Percentiles rank a stretch among this genome's conserved stretches.
phyloP scores from a whole-genome alignment of 2,888 invertebrate genomes.

The Germaria angustata region DNA sequence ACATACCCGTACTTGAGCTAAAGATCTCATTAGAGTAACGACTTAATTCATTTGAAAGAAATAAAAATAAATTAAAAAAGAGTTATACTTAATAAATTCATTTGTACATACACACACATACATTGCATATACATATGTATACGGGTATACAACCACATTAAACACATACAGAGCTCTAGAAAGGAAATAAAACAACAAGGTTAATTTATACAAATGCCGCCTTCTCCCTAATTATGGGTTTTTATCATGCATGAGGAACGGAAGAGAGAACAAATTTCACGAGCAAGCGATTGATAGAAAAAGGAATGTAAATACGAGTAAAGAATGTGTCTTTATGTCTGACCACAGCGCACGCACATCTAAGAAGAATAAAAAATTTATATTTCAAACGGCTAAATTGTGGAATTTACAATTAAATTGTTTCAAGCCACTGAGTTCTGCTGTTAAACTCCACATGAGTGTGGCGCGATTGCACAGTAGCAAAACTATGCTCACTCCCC shows the following conservation, averaged over 20 bases:
- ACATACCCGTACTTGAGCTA: not conserved
- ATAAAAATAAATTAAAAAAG: conserved; percentile 3
- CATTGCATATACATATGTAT: not conserved
- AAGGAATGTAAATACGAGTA: conserved; percentile 14
- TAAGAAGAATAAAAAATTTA: not conserved
- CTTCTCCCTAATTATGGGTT: conserved; percentile 49
- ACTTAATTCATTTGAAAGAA: conserved; percentile 52
- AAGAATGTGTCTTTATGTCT: conserved; percentile 6
- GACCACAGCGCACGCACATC: not conserved
- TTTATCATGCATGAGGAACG: conserved; percentile 46
- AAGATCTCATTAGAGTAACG: conserved; percentile 55
- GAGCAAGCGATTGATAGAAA: not conserved
- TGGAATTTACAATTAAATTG: conserved; percentile 36
- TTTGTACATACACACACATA: not conserved
- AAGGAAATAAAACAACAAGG: not conserved
- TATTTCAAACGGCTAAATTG: not conserved
- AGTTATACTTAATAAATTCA: not conserved
- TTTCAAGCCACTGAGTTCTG: conserved; percentile 32
- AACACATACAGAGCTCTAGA: not conserved
- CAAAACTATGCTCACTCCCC: not conserved
- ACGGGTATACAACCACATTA: not conserved
- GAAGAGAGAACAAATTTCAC: not conserved
- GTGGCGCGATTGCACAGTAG: conserved; percentile 14
- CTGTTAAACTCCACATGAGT: not conserved
- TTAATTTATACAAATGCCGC: conserved; percentile 22